These are phyloP conservation scores for Rhinogobio ventralis DNA, from an alignment of 2,797 vertebrate species.

Conservation along the genomic window DNA sequence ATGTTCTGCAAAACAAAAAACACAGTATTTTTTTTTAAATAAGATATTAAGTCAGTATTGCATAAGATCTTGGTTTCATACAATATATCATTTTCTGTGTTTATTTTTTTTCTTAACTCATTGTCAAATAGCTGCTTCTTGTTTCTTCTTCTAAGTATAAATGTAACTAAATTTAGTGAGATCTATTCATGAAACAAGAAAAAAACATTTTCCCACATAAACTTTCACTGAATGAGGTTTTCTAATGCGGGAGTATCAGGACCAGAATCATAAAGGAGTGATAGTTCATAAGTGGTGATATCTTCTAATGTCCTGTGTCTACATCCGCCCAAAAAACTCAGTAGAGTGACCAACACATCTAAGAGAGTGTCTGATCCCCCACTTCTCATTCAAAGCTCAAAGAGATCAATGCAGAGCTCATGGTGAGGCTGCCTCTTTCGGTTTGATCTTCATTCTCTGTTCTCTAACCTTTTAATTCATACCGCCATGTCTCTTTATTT, in stretches of 20 bases:
- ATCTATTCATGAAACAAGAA: background rate
- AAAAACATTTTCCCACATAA: background rate
- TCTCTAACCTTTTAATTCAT: conserved; percentile 27
- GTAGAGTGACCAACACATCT: conserved; percentile 37
- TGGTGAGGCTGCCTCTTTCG: conserved; percentile 24
- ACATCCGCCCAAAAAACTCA: background rate
- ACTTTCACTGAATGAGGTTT: background rate
- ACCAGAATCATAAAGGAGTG: conserved; percentile 1
- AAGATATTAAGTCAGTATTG: background rate
- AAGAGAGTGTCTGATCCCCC: conserved; percentile 38
- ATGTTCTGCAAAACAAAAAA: too few relatives aligned
- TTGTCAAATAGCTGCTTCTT: background rate
- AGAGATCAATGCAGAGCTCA: conserved; percentile 43
- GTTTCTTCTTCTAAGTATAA: background rate
- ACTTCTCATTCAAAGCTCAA: conserved; percentile 34
- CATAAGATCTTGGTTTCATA: background rate
- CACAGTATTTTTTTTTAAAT: too few relatives aligned
- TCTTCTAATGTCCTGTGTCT: background rate
- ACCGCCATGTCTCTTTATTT: background rate
- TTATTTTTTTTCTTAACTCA: background rate
- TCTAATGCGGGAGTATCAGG: background rate
- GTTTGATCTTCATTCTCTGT: conserved; percentile 43
- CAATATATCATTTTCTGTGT: background rate
- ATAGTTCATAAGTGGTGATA: background rate
- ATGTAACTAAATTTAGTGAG: background rate